Evolutionary conservation across 2,797 vertebrate species (phyloP).

Genomic region (Hapalemur alaotrensis): DNA sequence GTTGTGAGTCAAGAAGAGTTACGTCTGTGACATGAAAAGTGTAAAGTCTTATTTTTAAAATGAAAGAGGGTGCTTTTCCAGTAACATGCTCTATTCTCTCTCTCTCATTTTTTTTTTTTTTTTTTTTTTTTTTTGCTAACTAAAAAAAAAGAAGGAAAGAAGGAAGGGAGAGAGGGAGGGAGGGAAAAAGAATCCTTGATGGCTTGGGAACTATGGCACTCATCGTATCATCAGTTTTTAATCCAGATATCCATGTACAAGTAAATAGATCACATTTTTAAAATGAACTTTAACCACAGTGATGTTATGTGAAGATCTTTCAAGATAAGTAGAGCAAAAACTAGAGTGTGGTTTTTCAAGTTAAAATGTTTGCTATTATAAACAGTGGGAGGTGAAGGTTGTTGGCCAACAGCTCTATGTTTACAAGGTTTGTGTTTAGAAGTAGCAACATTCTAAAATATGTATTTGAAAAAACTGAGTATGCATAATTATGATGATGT

Average conservation of each 20-base stretch:
- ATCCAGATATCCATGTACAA: conserved; percentile 73
- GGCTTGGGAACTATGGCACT: neutral
- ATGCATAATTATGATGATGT: neutral
- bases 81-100: neutral
- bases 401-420: conserved; percentile 69
- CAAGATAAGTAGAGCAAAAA: conserved; percentile 83
- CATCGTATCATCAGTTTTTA: conserved; percentile 54
- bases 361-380: conserved; percentile 75
- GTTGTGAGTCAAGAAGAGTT: neutral
- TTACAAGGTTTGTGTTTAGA: conserved; percentile 32
- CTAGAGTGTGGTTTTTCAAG: conserved; percentile 83
- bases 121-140: too few species aligned
- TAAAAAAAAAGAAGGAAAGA: neutral
- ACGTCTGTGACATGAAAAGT: neutral
- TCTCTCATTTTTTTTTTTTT: neutral
- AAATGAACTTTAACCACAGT: conserved; percentile 81
- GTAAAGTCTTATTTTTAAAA: neutral
- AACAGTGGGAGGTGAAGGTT: conserved; percentile 76
- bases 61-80: conserved; percentile 10
- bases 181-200: neutral
- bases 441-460: neutral
- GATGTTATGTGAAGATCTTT: conserved; percentile 84
- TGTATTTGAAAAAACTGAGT: neutral
- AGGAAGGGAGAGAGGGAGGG: neutral
- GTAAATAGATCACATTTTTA: conserved; percentile 70